Conservation (phyloP, 2,113 vertebrate species). For the Galeopterus variegatus region DNA sequence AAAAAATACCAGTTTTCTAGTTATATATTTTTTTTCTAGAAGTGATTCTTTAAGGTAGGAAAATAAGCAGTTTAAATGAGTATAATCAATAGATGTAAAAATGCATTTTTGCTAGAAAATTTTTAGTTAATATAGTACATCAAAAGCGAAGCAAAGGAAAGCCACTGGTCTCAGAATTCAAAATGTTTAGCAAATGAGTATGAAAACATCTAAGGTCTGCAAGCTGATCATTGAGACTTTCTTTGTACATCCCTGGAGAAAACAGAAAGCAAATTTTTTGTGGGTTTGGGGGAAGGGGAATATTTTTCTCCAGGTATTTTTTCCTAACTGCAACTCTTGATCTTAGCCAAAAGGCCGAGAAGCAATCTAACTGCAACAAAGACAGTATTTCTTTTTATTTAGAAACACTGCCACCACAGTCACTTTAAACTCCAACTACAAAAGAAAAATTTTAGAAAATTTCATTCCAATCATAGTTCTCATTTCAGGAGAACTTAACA, state of each 20-base stretch:
- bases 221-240: conserved; percentile 13
- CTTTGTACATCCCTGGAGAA: conserved; percentile 29
- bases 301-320: conserved; percentile 33
- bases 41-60: conserved; percentile 57
- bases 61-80: conserved; percentile 44
- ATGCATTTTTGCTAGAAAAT: not conserved
- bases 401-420: not conserved
- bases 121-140: not conserved
- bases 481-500: conserved; percentile 70
- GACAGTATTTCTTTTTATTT: not conserved
- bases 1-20: not conserved
- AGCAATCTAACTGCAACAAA: conserved; percentile 34
- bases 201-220: conserved; percentile 8
- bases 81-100: not conserved
- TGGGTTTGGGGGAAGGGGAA: conserved; percentile 27
- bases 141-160: conserved; percentile 54
- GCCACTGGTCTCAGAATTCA: not conserved
- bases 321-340: conserved; percentile 19
- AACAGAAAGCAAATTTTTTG: conserved; percentile 63
- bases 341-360: too few species aligned
- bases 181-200: conserved; percentile 41
- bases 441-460: conserved; percentile 78
- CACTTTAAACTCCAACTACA: conserved; percentile 70
- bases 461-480: conserved; percentile 68
- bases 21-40: conserved; percentile 31